Evolutionary conservation across 1,140 invertebrate genomes (phyloP).

Genomic region (Hormaphis cornu): DNA sequence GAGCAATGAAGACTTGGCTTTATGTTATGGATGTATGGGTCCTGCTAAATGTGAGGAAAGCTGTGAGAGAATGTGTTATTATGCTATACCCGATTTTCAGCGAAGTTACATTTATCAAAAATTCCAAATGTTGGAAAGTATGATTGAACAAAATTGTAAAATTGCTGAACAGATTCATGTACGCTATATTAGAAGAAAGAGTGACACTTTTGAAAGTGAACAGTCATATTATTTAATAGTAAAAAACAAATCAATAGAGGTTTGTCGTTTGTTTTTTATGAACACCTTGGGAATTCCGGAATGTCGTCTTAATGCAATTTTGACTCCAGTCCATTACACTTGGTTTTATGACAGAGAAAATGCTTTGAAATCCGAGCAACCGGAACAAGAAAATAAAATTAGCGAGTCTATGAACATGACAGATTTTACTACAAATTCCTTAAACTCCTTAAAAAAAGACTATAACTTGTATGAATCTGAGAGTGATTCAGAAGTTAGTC

Average conservation of each 20-base stretch:
- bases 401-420: background rate
- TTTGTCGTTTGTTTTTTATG: background rate
- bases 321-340: background rate
- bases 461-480: background rate
- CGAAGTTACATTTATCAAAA: background rate
- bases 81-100: background rate
- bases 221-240: background rate
- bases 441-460: background rate
- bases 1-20: background rate
- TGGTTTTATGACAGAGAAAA: slow-evolving; percentile 1
- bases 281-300: background rate
- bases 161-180: background rate
- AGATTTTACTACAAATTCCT: slow-evolving; percentile 11
- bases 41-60: background rate
- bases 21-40: background rate
- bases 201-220: background rate
- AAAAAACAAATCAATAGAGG: background rate
- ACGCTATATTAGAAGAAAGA: background rate
- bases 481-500: background rate
- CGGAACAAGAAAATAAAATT: background rate
- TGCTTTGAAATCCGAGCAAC: background rate
- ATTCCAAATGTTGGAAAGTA: background rate
- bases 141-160: background rate
- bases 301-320: background rate
- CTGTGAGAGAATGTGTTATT: background rate